Percentiles rank a stretch among this genome's conserved stretches.
These are phyloP conservation scores for Lamellibrachia luymesi DNA, from an alignment of 1,140 invertebrate species.

Conservation along the genomic window DNA sequence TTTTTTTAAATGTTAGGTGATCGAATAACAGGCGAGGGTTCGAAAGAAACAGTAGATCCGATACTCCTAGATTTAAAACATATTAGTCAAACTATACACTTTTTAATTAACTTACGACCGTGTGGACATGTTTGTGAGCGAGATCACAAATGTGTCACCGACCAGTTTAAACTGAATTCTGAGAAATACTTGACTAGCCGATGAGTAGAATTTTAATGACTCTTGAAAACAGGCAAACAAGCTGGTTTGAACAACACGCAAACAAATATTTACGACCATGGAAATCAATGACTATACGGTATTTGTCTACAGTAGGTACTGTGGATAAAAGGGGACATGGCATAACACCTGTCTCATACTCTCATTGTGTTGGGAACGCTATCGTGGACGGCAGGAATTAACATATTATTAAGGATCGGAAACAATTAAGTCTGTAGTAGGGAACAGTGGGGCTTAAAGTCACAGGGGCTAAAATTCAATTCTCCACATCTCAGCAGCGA, in stretches of 20 bases:
- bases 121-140: background rate
- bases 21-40: background rate
- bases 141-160: background rate
- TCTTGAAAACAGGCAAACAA: background rate
- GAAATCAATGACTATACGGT: background rate
- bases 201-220: background rate
- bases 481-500: too few species aligned
- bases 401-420: too few species aligned
- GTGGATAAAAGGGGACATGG: background rate
- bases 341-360: background rate
- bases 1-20: too few species aligned
- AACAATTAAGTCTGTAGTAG: too few species aligned
- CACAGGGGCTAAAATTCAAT: too few species aligned
- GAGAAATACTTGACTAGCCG: background rate
- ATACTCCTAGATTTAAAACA: background rate
- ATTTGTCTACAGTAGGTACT: background rate
- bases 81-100: background rate
- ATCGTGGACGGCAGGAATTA: too few species aligned
- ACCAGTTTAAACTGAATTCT: background rate
- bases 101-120: background rate
- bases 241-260: background rate
- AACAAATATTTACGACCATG: background rate
- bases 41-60: background rate
- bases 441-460: too few species aligned
- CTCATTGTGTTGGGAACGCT: too few species aligned